Evolutionary conservation across 2,113 vertebrate genomes (phyloP), one percentile per base, ranked within the genome.

Genomic region (Conger conger): DNA sequence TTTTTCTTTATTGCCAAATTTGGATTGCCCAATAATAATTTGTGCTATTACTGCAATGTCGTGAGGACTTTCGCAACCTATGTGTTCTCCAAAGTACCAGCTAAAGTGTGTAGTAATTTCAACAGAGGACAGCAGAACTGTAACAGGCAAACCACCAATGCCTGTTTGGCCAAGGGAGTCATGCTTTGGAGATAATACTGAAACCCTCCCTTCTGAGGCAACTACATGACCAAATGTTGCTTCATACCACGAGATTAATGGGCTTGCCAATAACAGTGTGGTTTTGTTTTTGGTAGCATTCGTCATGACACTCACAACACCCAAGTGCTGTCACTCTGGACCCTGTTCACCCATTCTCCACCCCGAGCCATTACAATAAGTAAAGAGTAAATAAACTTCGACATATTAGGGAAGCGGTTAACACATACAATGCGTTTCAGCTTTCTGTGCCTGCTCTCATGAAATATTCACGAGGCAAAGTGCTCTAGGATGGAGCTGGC

Each of bases 381-480:
- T 73, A 73, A 11, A 73, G 11, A 13, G 2, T 15, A 53, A 54
- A 23, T 36, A 53, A 63, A 40, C 79, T n/a, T 8, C 57, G 38
- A 6, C 73, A 37, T 27, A 20, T 68, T 40, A 4, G 45, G 20
- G 63, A 84, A 38, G 9, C 35, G 18, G 53, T 63, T 38, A 40
- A 84, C 27, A 40, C 37, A 30, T 11, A 33, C n/a, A 80, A 45
- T 80, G 4, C 8, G 23, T 78, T 30, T 79, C 13, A 27, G 35
- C 16, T 37, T 50, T 50, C 45, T 50, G 45, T 42, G 27, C 23
- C 57, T 50, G 36, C 63, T 33, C 38, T 68, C 54, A 63, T 82
- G 78, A 57, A 82, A 27, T 78, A 63, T 85, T 53, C 73, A 78
- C 45, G 38, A 77, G 77, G 53, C 37, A 82, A 17, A 85, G 83